Evolutionary conservation across 2,888 invertebrate genomes (phyloP).

Genomic region (Cheilosia urbana): DNA sequence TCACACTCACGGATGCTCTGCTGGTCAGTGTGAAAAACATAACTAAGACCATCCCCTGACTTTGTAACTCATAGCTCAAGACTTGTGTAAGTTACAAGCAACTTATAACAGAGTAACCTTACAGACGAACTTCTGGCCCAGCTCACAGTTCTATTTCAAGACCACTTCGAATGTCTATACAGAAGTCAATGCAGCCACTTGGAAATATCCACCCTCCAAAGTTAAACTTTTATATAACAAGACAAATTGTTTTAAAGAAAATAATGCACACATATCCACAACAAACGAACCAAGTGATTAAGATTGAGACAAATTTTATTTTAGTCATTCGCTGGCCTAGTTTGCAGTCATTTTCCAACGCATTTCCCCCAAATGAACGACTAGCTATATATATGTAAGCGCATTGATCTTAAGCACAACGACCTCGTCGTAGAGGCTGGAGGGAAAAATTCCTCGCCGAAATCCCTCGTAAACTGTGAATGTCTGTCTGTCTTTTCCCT

Average conservation of each 20-base stretch:
- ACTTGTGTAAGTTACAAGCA: too few species aligned
- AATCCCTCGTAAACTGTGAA: constrained; percentile 36
- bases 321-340: background rate
- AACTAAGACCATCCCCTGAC: too few species aligned
- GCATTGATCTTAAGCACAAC: constrained; percentile 31
- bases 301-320: constrained; percentile 10
- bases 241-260: background rate
- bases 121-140: too few species aligned
- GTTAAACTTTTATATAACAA: background rate
- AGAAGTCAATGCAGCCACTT: too few species aligned
- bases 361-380: background rate
- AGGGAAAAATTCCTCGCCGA: constrained; percentile 46
- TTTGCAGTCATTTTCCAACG: background rate
- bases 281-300: constrained; percentile 4
- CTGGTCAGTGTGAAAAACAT: too few species aligned
- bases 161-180: too few species aligned
- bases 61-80: too few species aligned
- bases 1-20: too few species aligned
- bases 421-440: constrained; percentile 15
- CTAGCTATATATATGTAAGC: too few species aligned
- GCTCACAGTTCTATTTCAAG: too few species aligned
- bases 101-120: too few species aligned
- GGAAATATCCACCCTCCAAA: background rate
- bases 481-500: constrained; percentile 32
- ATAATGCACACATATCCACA: too few species aligned